Percentiles rank a stretch among this genome's conserved stretches.
These are phyloP conservation scores for Puffinus mauretanicus DNA, from an alignment of 2,113 vertebrate species.

Conservation along the genomic window DNA sequence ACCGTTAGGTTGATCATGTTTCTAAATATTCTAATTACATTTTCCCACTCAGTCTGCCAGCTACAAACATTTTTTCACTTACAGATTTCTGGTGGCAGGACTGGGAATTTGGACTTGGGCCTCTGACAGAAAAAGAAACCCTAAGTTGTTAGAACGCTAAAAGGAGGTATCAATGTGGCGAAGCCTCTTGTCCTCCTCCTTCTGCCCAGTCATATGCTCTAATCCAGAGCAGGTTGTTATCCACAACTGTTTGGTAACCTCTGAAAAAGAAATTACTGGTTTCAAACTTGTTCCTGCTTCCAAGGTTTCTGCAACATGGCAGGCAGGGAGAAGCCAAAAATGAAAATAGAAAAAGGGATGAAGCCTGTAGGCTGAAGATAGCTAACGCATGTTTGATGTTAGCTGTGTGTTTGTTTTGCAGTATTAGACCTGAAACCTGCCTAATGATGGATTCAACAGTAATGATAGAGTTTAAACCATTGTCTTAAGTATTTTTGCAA, in stretches of 20 bases:
- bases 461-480: background rate
- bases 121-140: background rate
- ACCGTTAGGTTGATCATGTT: background rate
- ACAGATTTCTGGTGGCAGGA: background rate
- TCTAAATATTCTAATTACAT: constrained; percentile 13
- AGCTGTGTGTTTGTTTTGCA: background rate
- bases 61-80: background rate
- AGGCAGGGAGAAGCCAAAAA: background rate
- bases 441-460: background rate
- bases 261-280: background rate
- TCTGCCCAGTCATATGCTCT: background rate
- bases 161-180: background rate
- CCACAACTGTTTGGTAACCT: background rate
- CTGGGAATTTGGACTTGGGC: background rate
- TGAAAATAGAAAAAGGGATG: background rate
- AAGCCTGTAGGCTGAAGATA: background rate
- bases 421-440: background rate
- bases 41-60: background rate
- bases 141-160: background rate
- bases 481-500: background rate
- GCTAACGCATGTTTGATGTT: background rate
- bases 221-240: background rate
- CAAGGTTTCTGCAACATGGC: background rate
- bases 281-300: background rate
- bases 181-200: background rate